These are phyloP conservation scores for Sebastes taczanowskii DNA, from an alignment of 2,797 vertebrate genomes.

Conservation along the genomic window DNA sequence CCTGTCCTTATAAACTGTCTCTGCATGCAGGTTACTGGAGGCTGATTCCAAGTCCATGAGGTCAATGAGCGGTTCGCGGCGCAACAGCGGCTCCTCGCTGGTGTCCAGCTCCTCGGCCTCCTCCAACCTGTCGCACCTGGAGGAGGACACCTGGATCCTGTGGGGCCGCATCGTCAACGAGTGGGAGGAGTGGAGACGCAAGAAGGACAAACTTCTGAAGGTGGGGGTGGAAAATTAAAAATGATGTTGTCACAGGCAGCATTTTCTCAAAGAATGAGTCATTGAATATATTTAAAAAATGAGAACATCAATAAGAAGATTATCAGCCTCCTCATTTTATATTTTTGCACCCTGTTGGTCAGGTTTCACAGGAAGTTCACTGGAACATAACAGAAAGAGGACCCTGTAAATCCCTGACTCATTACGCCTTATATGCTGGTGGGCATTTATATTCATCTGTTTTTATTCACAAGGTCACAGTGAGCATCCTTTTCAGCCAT, in stretches of 20 bases:
- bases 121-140: constrained; percentile 97
- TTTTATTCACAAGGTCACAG: not conserved
- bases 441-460: not conserved
- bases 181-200: constrained; percentile 95
- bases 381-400: not conserved
- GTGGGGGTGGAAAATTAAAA: constrained; percentile 67
- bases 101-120: constrained; percentile 99
- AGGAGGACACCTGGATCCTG: constrained; percentile 97
- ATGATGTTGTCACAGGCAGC: not conserved
- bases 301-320: not conserved
- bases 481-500: not conserved
- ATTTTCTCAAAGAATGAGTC: constrained; percentile 1
- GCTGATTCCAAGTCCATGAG: constrained; percentile 96
- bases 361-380: not conserved
- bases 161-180: constrained; percentile 99
- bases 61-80: constrained; percentile 96
- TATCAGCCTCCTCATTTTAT: not conserved
- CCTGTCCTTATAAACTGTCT: not conserved
- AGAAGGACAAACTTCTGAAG: constrained; percentile 98
- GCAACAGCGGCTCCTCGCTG: constrained; percentile 97
- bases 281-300: not conserved
- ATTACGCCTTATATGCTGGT: not conserved
- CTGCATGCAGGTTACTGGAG: constrained; percentile 88
- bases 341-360: not conserved
- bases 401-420: constrained; percentile 8